Base-by-base conservation (phyloP, 2,797 vertebrate genomes). In the Avahi laniger region DNA sequence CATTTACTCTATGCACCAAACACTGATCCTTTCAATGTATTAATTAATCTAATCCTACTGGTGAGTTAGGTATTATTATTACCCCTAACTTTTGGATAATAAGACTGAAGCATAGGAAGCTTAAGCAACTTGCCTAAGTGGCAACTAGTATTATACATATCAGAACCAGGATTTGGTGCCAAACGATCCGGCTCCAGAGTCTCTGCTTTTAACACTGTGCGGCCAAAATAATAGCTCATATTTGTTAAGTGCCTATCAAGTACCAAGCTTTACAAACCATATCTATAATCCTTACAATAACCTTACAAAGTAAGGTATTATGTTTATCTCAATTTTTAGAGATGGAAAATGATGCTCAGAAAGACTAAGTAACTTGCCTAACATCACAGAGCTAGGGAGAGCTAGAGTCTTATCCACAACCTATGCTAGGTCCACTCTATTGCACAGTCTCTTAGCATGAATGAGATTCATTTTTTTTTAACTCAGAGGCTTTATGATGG, bases 171-270 rank as follows among this genome's bases (percentile, higher is more conserved):
- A 81, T 92, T 72, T 93, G 50, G 26, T 57, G 1, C 33, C 22
- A 69, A 52, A 83, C 14, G 57, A 6, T 78, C 43, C 76, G 30
- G 28, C 22, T 72, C 15, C 50, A 52, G 38, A 89, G 22, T 75
- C 33, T 59, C 46, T 85, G 11, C 18, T 75, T 93, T 97, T 75
- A 91, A 61, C 22, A 81, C 54, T 70, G 46, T 65, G 20, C 9
- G 70, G 41, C 22, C 46, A 75, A 91, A 72, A 72, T 70, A 69
- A 89, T 30, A 82, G 28, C 2, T 50, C 17, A 0, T 20, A 28
- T 82, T 91, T 79, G 67, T 63, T 89, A 94, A 86, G 22, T 90
- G 57, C 33, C 65, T 83, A 57, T 18, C 18, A 87, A 94, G 30
- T 83, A 54, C 24, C 35, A 75, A n/a, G 20, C 7, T 79, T 84